Evolutionary conservation across 2,113 vertebrate species (phyloP).

Genomic region (Laticauda laticaudata): DNA sequence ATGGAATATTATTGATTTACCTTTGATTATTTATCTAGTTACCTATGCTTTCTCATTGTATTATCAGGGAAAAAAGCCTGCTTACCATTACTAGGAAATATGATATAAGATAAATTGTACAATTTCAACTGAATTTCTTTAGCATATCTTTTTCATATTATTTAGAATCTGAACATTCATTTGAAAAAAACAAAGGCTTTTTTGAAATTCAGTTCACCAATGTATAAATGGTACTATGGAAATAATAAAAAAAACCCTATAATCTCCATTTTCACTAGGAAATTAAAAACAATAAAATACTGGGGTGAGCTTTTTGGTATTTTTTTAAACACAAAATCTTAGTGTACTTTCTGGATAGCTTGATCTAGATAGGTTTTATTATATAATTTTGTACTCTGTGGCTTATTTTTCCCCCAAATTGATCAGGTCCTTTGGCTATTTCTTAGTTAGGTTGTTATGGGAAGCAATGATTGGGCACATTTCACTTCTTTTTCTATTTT

Average conservation of each 20-base stretch:
- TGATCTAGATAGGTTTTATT: neutral
- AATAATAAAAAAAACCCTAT: neutral
- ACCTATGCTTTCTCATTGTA: neutral
- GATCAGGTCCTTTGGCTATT: neutral
- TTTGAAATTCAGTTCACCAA: neutral
- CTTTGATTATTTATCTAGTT: neutral
- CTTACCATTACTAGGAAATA: neutral
- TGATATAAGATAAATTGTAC: neutral
- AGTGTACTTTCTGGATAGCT: neutral
- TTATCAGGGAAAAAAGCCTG: neutral
- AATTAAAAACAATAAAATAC: neutral
- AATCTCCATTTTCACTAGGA: neutral
- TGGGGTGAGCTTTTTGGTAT: neutral
- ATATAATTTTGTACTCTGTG: neutral
- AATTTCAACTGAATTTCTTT: neutral
- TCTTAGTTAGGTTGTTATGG: neutral
- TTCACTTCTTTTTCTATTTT: neutral
- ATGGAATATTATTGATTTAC: neutral
- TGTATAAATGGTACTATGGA: neutral
- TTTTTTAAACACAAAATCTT: neutral
- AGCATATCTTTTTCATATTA: neutral
- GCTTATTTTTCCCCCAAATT: neutral
- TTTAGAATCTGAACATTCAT: neutral
- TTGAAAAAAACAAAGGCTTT: neutral
- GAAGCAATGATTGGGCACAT: neutral